Conservation (phyloP, 2,113 vertebrate genomes). For the Sylvilagus bachmani region DNA sequence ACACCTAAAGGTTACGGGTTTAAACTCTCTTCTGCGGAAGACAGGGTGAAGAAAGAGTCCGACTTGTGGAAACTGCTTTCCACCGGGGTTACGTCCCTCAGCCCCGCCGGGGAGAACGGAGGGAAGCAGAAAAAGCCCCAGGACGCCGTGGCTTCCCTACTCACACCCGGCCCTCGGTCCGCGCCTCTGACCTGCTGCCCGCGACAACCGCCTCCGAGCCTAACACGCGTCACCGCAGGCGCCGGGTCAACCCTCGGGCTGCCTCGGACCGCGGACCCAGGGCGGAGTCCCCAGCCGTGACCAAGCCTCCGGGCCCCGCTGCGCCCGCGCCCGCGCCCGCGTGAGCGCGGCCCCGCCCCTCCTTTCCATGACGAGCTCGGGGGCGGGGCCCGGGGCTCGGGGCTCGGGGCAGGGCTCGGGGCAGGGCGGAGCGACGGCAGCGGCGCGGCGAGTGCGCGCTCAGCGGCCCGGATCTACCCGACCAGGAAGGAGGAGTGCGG, state of each 20-base stretch:
- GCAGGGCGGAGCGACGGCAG: conserved; percentile 52
- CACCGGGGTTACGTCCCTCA: neutral
- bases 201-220: neutral
- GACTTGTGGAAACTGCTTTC: neutral
- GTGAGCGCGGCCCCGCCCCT: neutral
- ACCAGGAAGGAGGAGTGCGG: too few species aligned
- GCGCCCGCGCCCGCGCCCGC: neutral
- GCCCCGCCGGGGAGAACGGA: too few species aligned
- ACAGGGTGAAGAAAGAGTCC: neutral
- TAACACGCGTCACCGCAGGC: conserved; percentile 29
- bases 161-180: neutral
- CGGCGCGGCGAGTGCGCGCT: neutral
- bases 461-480: too few species aligned
- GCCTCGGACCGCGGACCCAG: too few species aligned
- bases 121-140: conserved; percentile 54
- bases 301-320: accelerated
- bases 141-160: conserved; percentile 47
- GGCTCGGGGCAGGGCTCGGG: too few species aligned
- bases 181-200: conserved; percentile 60
- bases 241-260: neutral
- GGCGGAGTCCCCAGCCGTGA: neutral
- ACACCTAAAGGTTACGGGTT: neutral
- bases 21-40: neutral
- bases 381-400: too few species aligned
- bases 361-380: neutral